Evolutionary conservation across 1,140 invertebrate species (phyloP).

Genomic region (Danaus plexippus): DNA sequence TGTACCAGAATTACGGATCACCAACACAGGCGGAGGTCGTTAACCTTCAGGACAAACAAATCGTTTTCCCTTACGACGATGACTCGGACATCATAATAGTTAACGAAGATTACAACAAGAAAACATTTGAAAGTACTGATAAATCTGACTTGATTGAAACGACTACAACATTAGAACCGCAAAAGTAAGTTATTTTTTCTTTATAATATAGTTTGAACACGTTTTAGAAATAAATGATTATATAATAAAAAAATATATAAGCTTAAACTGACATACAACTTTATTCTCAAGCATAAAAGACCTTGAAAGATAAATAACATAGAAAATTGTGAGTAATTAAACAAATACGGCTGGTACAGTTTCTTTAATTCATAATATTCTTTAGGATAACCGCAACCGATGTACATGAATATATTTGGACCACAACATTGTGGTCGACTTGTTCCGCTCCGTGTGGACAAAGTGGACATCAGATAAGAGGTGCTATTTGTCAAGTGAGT

Average conservation of each 20-base stretch:
- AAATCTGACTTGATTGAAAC: conserved; percentile 36
- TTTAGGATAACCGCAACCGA: conserved; percentile 63
- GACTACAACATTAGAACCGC: conserved; percentile 33
- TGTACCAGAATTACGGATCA: conserved; percentile 56
- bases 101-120: conserved; percentile 55
- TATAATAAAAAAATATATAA: neutral
- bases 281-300: neutral
- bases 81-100: conserved; percentile 64
- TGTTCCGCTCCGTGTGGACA: conserved; percentile 91
- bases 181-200: conserved; percentile 16
- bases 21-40: conserved; percentile 39
- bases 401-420: conserved; percentile 83
- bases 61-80: conserved; percentile 59
- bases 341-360: too few species aligned
- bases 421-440: conserved; percentile 85
- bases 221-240: too few species aligned
- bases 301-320: too few species aligned
- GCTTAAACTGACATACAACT: neutral
- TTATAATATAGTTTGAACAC: neutral
- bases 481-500: too few species aligned
- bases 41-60: conserved; percentile 53
- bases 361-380: neutral
- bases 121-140: conserved; percentile 34
- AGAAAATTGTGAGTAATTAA: too few species aligned
- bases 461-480: conserved; percentile 76